Conservation (phyloP, 2,888 invertebrate genomes). For the Exephanes ischioxanthus region DNA sequence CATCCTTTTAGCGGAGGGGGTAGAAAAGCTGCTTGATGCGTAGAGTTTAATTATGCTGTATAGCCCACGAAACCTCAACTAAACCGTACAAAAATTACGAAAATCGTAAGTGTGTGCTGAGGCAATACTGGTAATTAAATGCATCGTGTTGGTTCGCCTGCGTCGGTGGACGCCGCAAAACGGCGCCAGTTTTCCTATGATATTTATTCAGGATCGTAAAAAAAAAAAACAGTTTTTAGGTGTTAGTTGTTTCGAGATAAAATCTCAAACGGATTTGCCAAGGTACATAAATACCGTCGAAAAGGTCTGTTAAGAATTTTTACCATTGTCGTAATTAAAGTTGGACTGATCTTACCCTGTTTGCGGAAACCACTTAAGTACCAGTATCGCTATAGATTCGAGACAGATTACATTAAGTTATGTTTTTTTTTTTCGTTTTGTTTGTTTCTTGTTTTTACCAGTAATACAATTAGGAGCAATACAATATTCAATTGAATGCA, state of each 20-base stretch:
- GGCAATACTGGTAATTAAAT: constrained; percentile 76
- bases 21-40: constrained; percentile 64
- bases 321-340: not conserved
- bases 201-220: too few relatives aligned
- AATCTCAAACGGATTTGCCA: not conserved
- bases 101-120: constrained; percentile 71
- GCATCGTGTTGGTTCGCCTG: constrained; percentile 44
- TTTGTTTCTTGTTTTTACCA: constrained; percentile 49
- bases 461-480: constrained; percentile 79
- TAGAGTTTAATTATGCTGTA: constrained; percentile 58
- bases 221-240: constrained; percentile 15
- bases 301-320: not conserved
- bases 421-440: constrained; percentile 21
- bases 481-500: constrained; percentile 81
- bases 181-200: too few relatives aligned
- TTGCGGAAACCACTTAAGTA: constrained; percentile 71
- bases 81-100: constrained; percentile 78
- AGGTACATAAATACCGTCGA: not conserved
- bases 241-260: not conserved
- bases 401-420: constrained; percentile 76
- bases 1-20: constrained; percentile 57
- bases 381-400: constrained; percentile 75
- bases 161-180: constrained; percentile 1
- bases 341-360: constrained; percentile 41
- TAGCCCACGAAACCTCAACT: constrained; percentile 70